Evolutionary conservation across 2,113 vertebrate species (phyloP), one percentile per base, ranked within the genome.

Genomic region (Prionailurus bengalensis): DNA sequence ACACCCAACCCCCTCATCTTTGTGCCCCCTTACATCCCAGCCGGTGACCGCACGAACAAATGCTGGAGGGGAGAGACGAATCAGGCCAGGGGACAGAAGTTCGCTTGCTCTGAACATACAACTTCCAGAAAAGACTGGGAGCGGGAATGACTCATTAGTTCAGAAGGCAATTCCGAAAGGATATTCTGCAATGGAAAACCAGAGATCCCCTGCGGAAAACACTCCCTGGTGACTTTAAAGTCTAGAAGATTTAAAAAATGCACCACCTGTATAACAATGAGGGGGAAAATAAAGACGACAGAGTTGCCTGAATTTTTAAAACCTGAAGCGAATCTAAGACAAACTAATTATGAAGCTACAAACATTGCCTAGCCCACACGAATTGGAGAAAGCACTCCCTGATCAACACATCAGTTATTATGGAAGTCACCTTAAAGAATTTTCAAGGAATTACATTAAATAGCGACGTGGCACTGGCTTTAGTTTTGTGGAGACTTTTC

Each of bases 241-340:
- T 89, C 53, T 73, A 42, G 11, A 86, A 71, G 42, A 78, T 63
- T 45, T 94, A 3, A 15, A 89, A 71, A 86, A 48, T 42, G 16
- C 4, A 45, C 79, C 42, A 74, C 15, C 12, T 42, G 13, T 58
- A 3, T 36, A 76, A 68, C 4, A 1, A 4, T 13, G 33, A 91
- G 23, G 4, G 42, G 58, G 36, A 83, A 92, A 91, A 79, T 14
- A 70, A 82, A 95, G 65, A 80, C 6, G 55, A 58, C 15, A 79
- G 53, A 42, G 36, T 58, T 74, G 36, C 39, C 74, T 71, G 78
- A 78, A 94, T 68, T 88, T 97, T 94, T 86, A n/a, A 95, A 82
- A 76, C 3, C n/a, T 81, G 45, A 63, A 14, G 42, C 87, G 25
- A 81, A 73, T 6, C 27, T 79, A 96, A 88, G 36, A 63, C 45